A percentile compares a stretch with the other conserved stretches of the same genome.
Evolutionary conservation across 2,113 vertebrate species (phyloP).

Genomic region (Amphilophus citrinellus): DNA sequence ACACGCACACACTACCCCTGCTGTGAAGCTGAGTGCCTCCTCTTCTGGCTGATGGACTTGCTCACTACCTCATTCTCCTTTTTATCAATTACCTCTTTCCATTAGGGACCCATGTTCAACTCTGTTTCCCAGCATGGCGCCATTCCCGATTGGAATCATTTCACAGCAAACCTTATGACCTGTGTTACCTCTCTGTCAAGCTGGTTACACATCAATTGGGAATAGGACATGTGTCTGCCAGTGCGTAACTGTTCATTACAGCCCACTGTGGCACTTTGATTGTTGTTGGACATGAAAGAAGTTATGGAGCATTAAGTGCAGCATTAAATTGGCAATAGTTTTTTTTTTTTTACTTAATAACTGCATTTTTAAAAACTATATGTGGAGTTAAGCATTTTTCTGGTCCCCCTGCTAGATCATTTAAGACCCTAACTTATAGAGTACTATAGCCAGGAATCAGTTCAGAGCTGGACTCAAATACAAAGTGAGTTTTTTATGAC

Average conservation of each 20-base stretch:
- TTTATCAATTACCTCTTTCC: slow-evolving; percentile 46
- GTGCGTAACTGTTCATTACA: background rate
- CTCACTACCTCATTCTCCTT: slow-evolving; percentile 7
- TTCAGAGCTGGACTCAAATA: background rate
- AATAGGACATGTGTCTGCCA: background rate
- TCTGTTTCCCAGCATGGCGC: slow-evolving; percentile 18
- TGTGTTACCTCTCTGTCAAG: background rate
- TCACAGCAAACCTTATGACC: slow-evolving; percentile 23
- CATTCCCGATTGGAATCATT: background rate
- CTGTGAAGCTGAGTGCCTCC: slow-evolving; percentile 42
- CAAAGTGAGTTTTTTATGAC: no score
- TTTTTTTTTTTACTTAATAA: background rate
- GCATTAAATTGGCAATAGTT: background rate
- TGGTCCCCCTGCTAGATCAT: background rate
- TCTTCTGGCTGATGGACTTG: slow-evolving; percentile 16
- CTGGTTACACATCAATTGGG: slow-evolving; percentile 6
- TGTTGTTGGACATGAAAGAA: background rate
- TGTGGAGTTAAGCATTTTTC: background rate
- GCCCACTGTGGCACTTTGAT: background rate
- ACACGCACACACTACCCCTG: slow-evolving; percentile 83
- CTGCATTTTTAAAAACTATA: background rate
- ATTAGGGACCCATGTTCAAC: slow-evolving; percentile 23
- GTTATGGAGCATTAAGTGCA: background rate
- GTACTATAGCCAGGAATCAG: background rate
- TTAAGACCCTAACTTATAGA: background rate